phyloP scores from a whole-genome alignment of 2,113 vertebrate species.

The Bubo blakistoni region DNA sequence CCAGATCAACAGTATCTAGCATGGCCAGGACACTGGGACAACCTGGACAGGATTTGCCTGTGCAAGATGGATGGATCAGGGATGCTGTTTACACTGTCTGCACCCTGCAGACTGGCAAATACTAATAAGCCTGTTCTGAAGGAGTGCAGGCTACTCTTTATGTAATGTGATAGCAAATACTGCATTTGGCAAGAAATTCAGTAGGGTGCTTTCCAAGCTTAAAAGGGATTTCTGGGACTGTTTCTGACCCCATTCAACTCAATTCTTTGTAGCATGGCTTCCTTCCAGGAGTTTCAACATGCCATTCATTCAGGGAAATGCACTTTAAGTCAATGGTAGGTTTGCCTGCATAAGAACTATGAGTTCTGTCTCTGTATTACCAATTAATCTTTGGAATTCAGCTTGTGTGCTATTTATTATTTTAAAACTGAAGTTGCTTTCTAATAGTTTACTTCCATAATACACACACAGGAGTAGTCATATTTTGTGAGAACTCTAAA shows the following conservation, averaged over 20 bases:
- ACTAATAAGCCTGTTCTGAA: background rate
- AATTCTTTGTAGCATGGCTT: constrained; percentile 35
- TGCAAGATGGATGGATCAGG: background rate
- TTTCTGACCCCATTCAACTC: constrained; percentile 47
- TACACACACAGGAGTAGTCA: background rate
- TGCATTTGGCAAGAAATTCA: constrained; percentile 31
- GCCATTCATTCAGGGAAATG: constrained; percentile 41
- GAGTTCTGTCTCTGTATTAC: background rate
- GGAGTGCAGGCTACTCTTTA: background rate
- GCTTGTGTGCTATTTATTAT: background rate
- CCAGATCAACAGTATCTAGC: background rate
- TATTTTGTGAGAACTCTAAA: background rate
- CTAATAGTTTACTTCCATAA: background rate
- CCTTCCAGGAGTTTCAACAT: constrained; percentile 34
- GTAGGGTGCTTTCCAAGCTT: constrained; percentile 20
- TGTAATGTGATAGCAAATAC: background rate
- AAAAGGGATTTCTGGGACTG: constrained; percentile 29
- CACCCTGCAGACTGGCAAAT: background rate
- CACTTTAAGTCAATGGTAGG: constrained; percentile 17
- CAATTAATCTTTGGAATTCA: constrained; percentile 21
- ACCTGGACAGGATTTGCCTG: background rate
- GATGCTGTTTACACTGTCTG: background rate
- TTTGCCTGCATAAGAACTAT: constrained; percentile 33
- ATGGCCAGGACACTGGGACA: background rate
- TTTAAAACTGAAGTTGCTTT: background rate